Conservation (phyloP, 2,797 vertebrate genomes). For the Nyctalus aviator region DNA sequence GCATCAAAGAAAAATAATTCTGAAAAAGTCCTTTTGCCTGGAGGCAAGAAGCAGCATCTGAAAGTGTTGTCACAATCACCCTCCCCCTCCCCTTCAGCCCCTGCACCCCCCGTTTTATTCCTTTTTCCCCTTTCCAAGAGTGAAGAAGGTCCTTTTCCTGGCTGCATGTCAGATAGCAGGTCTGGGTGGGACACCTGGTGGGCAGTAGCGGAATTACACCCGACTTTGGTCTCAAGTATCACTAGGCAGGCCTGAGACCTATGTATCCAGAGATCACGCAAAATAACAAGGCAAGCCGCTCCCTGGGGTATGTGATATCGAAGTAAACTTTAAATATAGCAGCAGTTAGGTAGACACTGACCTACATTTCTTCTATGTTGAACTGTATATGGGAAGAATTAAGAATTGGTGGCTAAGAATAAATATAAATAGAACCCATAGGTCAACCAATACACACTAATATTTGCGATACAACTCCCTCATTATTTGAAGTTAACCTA, state of each 20-base stretch:
- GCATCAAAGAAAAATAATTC: slow-evolving; percentile 39
- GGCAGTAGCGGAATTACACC: neutral
- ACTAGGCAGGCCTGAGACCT: neutral
- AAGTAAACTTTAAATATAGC: neutral
- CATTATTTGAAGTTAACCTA: neutral
- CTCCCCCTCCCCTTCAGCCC: too few species aligned
- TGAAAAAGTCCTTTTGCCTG: slow-evolving; percentile 7
- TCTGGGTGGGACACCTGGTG: slow-evolving; percentile 73
- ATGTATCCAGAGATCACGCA: fast-evolving
- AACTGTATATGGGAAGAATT: neutral
- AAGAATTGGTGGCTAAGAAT: slow-evolving; percentile 6
- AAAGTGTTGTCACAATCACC: neutral
- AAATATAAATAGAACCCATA: neutral
- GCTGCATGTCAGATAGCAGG: neutral
- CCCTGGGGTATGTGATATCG: neutral
- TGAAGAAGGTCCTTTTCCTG: neutral
- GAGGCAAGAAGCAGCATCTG: slow-evolving; percentile 13
- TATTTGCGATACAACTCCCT: neutral
- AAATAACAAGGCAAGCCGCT: neutral
- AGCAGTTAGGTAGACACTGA: neutral
- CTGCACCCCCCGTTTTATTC: neutral
- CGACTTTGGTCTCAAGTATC: fast-evolving
- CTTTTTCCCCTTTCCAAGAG: neutral
- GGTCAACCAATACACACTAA: neutral
- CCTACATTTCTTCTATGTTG: neutral